These are phyloP conservation scores for Otolemur garnettii DNA, from an alignment of 2,113 vertebrate genomes.

Conservation along the genomic window DNA sequence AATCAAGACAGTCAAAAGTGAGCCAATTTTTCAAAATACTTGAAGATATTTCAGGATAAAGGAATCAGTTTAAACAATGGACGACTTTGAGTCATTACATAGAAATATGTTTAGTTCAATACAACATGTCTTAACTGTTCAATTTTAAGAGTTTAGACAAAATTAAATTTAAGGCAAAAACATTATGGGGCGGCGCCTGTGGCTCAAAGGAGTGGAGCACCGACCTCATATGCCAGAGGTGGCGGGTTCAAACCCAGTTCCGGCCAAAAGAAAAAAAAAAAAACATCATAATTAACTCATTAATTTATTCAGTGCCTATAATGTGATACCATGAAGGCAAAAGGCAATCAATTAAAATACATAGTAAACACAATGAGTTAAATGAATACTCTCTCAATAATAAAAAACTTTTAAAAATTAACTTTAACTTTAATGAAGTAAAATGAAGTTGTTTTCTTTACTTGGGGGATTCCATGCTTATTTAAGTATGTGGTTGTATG, in stretches of 20 bases:
- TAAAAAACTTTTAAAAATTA: background rate
- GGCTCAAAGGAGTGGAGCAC: no score
- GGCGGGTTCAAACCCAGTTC: no score
- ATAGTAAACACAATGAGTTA: background rate
- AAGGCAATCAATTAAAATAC: background rate
- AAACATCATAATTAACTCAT: background rate
- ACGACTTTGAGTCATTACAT: background rate
- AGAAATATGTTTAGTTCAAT: background rate
- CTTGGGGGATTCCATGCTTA: background rate
- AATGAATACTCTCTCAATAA: background rate
- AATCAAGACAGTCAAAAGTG: background rate
- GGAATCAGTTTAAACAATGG: background rate
- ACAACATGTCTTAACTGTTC: background rate
- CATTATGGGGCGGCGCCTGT: no score
- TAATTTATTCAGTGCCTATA: background rate
- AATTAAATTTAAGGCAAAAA: background rate
- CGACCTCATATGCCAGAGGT: no score
- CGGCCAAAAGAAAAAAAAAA: no score
- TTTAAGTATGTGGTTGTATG: background rate
- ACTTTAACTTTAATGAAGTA: background rate
- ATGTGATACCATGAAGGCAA: background rate
- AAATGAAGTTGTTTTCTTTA: constrained; percentile 13
- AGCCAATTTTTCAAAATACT: constrained; percentile 18
- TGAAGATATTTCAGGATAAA: background rate
- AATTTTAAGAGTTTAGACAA: background rate